Evolutionary conservation across 2,797 vertebrate genomes (phyloP).

Genomic region (Sebastes vulpes): DNA sequence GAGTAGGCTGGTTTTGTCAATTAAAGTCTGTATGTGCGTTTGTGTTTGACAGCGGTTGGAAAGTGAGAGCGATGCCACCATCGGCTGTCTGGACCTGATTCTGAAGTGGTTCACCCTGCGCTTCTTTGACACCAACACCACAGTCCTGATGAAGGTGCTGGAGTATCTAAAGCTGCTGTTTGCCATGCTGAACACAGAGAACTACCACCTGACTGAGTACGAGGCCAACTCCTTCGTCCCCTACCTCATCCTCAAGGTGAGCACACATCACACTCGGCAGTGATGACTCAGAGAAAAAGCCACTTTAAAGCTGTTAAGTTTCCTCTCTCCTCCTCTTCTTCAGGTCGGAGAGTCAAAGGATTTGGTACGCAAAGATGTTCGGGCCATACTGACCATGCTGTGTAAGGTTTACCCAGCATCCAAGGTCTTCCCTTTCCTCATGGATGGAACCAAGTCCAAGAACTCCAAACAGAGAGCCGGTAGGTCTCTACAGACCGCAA

Average conservation of each 20-base stretch:
- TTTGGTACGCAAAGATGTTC: conserved; percentile 95
- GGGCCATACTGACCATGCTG: conserved; percentile 93
- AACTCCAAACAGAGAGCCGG: conserved; percentile 98
- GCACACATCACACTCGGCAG: background rate
- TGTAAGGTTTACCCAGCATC: conserved; percentile 97
- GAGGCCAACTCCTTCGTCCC: conserved; percentile 97
- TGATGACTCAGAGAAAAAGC: background rate
- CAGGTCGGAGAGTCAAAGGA: conserved; percentile 98
- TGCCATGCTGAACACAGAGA: conserved; percentile 89
- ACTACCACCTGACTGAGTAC: conserved; percentile 95
- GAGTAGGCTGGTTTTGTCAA: background rate
- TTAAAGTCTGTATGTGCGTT: background rate
- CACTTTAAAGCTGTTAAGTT: background rate
- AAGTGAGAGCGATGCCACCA: conserved; percentile 92
- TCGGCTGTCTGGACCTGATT: conserved; percentile 94
- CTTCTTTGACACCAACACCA: conserved; percentile 99
- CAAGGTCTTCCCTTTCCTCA: conserved; percentile 96
- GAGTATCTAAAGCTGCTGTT: conserved; percentile 97
- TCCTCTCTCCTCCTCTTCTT: background rate
- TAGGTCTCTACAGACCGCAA: conserved; percentile 42
- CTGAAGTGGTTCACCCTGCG: conserved; percentile 97
- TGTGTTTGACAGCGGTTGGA: conserved; percentile 90
- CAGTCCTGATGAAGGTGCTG: conserved; percentile 95
- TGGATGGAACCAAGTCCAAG: conserved; percentile 99
- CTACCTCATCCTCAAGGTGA: conserved; percentile 96